phyloP scores from a whole-genome alignment of 2,797 vertebrate species.

The Enteromius anoplus region DNA sequence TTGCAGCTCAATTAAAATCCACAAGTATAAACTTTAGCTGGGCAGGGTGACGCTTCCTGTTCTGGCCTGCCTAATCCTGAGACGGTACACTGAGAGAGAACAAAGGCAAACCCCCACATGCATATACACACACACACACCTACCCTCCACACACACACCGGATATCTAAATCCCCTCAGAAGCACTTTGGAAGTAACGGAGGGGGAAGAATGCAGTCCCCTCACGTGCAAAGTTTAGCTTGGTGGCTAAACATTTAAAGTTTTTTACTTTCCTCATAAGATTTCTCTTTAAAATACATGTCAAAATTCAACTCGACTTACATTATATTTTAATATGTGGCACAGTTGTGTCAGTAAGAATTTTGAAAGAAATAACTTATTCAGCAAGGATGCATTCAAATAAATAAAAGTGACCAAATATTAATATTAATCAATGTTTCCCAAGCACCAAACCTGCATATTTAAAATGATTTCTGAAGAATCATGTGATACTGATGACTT shows the following conservation, averaged over 20 bases:
- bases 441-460: background rate
- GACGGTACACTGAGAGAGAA: conserved; percentile 74
- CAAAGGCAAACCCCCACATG: conserved; percentile 65
- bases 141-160: conserved; percentile 40
- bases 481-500: background rate
- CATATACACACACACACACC: conserved; percentile 51
- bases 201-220: background rate
- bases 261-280: background rate
- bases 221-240: conserved; percentile 20
- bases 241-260: background rate
- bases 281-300: background rate
- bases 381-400: background rate
- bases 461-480: background rate
- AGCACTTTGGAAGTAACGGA: conserved; percentile 15
- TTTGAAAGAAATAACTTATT: background rate
- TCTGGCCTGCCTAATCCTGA: conserved; percentile 71
- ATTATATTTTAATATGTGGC: background rate
- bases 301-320: background rate
- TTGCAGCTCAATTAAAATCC: conserved; percentile 75
- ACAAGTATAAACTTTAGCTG: conserved; percentile 75
- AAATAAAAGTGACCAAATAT: background rate
- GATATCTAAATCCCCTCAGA: conserved; percentile 36
- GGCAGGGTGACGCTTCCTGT: conserved; percentile 74
- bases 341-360: background rate
- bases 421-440: background rate